phyloP scores from a whole-genome alignment of 2,113 vertebrate species.

The Bambusicola thoracicus region DNA sequence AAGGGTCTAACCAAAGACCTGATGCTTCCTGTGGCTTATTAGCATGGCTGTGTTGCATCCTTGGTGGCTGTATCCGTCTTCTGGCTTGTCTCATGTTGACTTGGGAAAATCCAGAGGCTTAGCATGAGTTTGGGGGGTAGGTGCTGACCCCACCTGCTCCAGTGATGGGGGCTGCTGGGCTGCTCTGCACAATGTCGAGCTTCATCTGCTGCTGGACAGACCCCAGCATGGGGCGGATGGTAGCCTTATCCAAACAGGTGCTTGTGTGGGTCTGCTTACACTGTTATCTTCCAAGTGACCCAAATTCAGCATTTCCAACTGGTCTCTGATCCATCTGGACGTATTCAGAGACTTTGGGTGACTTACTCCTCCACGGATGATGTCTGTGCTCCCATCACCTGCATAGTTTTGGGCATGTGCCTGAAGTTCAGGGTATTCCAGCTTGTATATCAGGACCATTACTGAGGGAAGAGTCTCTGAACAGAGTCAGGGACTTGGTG shows the following conservation, averaged over 20 bases:
- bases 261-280: accelerated
- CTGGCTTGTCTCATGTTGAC: constrained; percentile 56
- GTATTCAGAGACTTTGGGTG: not conserved
- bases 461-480: not conserved
- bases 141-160: not conserved
- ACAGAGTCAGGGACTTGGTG: not conserved
- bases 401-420: accelerated
- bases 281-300: not conserved
- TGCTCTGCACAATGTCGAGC: not conserved
- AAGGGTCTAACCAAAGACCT: constrained; percentile 45
- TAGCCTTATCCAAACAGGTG: not conserved
- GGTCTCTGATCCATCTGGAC: not conserved
- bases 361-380: accelerated
- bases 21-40: constrained; percentile 41
- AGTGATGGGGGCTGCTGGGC: not conserved
- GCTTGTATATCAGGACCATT: not conserved
- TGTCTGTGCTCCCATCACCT: not conserved
- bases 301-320: not conserved
- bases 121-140: not conserved
- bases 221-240: accelerated
- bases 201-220: not conserved
- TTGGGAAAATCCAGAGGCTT: constrained; percentile 55
- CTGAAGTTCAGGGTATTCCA: not conserved
- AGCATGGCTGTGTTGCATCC: constrained; percentile 13
- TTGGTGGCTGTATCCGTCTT: constrained; percentile 48